These are phyloP conservation scores for Notamacropus eugenii DNA, from an alignment of 2,797 vertebrate genomes.

Conservation along the genomic window DNA sequence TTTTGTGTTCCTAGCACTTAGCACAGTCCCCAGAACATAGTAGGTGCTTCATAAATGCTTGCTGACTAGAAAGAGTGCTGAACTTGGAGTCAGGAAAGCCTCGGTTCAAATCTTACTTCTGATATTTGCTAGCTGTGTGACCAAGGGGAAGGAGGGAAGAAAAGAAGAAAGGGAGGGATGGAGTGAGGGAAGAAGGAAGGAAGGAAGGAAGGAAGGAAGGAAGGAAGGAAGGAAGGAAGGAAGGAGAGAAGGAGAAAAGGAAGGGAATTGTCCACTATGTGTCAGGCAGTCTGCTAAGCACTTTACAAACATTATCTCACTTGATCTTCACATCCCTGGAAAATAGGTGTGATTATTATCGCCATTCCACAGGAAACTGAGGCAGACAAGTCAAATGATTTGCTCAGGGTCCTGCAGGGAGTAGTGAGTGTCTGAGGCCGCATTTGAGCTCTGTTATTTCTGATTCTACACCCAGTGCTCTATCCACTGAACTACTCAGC, in stretches of 20 bases:
- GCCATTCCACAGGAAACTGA: neutral
- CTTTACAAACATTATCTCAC: neutral
- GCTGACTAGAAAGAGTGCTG: no score
- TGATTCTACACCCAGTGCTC: neutral
- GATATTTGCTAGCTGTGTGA: no score
- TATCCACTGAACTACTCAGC: neutral
- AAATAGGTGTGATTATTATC: neutral
- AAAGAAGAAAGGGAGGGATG: no score
- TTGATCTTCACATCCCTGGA: neutral
- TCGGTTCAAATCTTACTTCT: no score
- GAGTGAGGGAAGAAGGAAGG: no score
- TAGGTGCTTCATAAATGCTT: no score
- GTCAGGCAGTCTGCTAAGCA: neutral
- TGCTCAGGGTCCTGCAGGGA: neutral
- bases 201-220: no score
- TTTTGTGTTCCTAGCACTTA: neutral
- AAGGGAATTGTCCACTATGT: neutral
- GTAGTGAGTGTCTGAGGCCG: neutral
- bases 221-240: no score
- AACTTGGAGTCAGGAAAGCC: no score
- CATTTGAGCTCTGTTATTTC: neutral
- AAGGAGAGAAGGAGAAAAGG: no score
- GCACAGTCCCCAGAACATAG: no score
- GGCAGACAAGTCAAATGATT: neutral
- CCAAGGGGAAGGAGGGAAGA: no score